Percentiles rank a stretch among this genome's conserved stretches.
These are phyloP conservation scores for Ariolimax columbianus DNA, from an alignment of 2,888 invertebrate species.

Conservation along the genomic window DNA sequence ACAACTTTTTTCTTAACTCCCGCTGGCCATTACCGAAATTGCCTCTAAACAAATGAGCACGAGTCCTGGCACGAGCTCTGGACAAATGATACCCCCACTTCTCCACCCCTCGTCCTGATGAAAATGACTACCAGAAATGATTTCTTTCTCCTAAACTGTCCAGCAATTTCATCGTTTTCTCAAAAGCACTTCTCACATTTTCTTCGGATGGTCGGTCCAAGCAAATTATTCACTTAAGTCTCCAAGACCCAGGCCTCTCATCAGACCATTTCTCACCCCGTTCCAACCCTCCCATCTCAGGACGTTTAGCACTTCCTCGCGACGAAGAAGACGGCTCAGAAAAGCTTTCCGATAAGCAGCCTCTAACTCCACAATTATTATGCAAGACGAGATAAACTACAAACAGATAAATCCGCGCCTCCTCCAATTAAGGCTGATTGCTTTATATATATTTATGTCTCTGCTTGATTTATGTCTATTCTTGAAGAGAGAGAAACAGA, in stretches of 20 bases:
- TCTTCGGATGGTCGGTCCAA: neutral
- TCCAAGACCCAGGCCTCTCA: neutral
- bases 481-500: too few relatives aligned
- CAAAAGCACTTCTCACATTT: conserved; percentile 14
- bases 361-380: neutral
- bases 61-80: conserved; percentile 23
- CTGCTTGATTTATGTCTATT: conserved; percentile 3
- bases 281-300: too few relatives aligned
- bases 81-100: conserved; percentile 44
- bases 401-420: neutral
- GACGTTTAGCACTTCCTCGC: too few relatives aligned
- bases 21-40: conserved; percentile 49
- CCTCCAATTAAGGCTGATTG: neutral
- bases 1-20: conserved; percentile 32
- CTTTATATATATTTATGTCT: neutral
- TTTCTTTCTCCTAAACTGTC: conserved; percentile 22
- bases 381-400: conserved; percentile 1
- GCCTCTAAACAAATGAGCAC: conserved; percentile 43
- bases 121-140: conserved; percentile 32
- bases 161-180: conserved; percentile 32
- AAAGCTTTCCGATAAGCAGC: neutral
- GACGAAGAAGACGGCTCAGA: neutral
- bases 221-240: neutral
- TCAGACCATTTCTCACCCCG: neutral
- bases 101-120: conserved; percentile 16